These are phyloP conservation scores for Rhadina sibilatrix DNA, from an alignment of 2,113 vertebrate genomes.

Conservation along the genomic window DNA sequence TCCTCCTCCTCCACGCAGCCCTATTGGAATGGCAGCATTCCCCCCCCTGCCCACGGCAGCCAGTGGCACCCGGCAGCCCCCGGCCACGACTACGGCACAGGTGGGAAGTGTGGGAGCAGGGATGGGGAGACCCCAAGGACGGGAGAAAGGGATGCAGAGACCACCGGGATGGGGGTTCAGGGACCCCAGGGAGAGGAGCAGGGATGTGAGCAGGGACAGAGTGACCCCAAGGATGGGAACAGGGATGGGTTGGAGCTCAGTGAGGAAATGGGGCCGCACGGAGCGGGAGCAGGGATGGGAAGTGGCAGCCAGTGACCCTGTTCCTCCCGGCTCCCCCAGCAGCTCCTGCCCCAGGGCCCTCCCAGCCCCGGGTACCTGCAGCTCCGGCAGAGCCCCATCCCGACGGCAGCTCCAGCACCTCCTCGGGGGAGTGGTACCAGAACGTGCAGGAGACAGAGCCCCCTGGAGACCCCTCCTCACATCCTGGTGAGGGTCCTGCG, in stretches of 20 bases:
- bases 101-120: neutral
- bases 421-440: constrained; percentile 75
- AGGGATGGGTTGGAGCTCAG: neutral
- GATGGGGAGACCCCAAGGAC: neutral
- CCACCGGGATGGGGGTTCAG: neutral
- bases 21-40: neutral
- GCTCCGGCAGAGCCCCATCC: neutral
- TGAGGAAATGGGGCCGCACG: neutral
- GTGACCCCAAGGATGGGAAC: no score
- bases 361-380: neutral
- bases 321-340: neutral
- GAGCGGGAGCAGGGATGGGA: neutral
- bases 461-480: rapidly evolving
- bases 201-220: neutral
- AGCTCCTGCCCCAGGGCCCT: rapidly evolving
- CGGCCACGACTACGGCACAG: neutral
- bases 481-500: neutral
- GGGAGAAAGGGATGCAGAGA: neutral
- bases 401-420: constrained; percentile 70
- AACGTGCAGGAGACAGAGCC: neutral
- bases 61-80: neutral
- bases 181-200: neutral
- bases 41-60: neutral
- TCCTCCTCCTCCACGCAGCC: neutral
- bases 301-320: neutral